Base-by-base conservation (phyloP, 2,113 vertebrate genomes). In the Tupaia tana region DNA sequence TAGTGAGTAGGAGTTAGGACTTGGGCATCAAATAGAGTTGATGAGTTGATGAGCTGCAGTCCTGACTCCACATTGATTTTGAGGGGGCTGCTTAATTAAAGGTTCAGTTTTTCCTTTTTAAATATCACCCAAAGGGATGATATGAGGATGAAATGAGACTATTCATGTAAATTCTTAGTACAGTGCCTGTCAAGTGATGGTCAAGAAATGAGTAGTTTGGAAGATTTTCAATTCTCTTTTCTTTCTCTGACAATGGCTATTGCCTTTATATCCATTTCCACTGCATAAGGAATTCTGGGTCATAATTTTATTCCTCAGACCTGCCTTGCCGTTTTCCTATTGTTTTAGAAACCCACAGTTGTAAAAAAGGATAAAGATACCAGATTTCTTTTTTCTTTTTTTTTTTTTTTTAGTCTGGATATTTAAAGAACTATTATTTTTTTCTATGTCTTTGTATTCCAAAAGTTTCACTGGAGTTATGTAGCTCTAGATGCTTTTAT, bases 291-390 rank as follows among this genome's bases (percentile, higher is more conserved):
- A 66, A 71, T 83, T 86, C 27, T 52, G 63, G 63, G 61, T 56
- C 25, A 75, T 29, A 71, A 78, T 16, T 64, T 61, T 79, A 70
- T 79, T 66, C 27, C 64, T 85, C 43, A 64, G 80, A 31, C n/a
- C 6, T 18, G 15, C 58, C 14, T 96, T 91, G 27, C 19, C 24
- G 67, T 69, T 93, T 92, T 59, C 14, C 19, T 19, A n/a, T 4
- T 80, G 67, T 84, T 86, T 97, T n/a, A 95, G 54, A 82, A 94
- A 92, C 75, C 75, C 52, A 66, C 12, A 94, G 11, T 73, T 91
- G 73, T 7, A 73, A 43, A 63, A 13, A 75, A 75, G 16, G 20
- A 71, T 75, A 31, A 77, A 9, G 27, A 95, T 20, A 27, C 11
- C 14, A 56, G 22, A 43, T 74, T 71, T 90, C 58, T 29, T 78